phyloP scores from a whole-genome alignment of 2,888 invertebrate species.

The Drosophila monieri region DNA sequence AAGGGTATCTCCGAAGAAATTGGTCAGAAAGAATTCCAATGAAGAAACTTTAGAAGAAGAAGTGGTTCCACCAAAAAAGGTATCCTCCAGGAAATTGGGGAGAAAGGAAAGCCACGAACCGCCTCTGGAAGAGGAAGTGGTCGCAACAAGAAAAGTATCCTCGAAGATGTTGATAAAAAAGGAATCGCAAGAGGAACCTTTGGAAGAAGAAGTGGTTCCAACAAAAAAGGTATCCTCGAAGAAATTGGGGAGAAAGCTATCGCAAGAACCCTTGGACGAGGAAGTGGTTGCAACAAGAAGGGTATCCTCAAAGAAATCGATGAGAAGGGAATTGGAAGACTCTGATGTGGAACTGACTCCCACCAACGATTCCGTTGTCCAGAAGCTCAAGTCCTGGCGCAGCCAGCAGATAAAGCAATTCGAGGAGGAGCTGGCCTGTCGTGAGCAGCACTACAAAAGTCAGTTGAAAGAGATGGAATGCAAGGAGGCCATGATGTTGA shows the following conservation, averaged over 20 bases:
- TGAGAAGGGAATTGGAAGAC: not conserved
- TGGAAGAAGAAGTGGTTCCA: too few relatives aligned
- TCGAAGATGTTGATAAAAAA: not conserved
- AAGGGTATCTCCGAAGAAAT: not conserved
- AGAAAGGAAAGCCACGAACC: not conserved
- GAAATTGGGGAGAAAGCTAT: not conserved
- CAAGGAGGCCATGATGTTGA: not conserved
- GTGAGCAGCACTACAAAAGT: slow-evolving; percentile 81
- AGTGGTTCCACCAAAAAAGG: too few relatives aligned
- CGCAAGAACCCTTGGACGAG: not conserved
- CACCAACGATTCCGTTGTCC: slow-evolving; percentile 8
- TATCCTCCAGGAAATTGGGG: not conserved
- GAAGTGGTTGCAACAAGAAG: not conserved
- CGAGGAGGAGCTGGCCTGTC: slow-evolving; percentile 86
- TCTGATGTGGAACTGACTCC: not conserved
- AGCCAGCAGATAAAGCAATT: slow-evolving; percentile 87
- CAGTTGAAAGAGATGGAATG: slow-evolving; percentile 14
- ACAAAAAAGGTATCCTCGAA: not conserved
- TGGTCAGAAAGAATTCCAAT: not conserved
- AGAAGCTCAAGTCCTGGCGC: slow-evolving; percentile 90
- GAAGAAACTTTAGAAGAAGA: too few relatives aligned
- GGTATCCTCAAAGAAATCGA: not conserved
- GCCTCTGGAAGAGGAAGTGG: not conserved
- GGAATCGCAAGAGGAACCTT: not conserved
- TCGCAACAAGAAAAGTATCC: not conserved